Percentiles rank a stretch among this genome's conserved stretches.
Evolutionary conservation across 2,113 vertebrate species (phyloP).

Genomic region (Pseudorasbora parva): DNA sequence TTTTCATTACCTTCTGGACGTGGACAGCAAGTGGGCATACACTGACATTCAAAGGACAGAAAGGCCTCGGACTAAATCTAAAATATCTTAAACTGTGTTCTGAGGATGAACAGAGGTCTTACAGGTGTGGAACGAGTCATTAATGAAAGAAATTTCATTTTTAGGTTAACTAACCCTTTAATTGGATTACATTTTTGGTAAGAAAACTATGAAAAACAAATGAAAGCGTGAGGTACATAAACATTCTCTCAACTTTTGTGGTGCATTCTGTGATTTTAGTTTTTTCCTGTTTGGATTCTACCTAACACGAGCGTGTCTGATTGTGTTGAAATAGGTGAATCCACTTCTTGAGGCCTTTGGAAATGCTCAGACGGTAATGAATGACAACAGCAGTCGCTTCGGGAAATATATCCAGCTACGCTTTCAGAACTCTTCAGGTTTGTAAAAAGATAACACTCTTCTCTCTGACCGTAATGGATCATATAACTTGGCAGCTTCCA

Average conservation of each 20-base stretch:
- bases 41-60: too few relatives aligned
- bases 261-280: background rate
- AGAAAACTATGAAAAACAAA: background rate
- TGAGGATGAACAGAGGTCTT: too few relatives aligned
- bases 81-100: too few relatives aligned
- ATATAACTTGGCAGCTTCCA: background rate
- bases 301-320: background rate
- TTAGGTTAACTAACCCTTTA: too few relatives aligned
- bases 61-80: too few relatives aligned
- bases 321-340: constrained; percentile 71
- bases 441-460: constrained; percentile 12
- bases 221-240: background rate
- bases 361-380: constrained; percentile 81
- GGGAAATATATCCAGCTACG: constrained; percentile 81
- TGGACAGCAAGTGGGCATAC: too few relatives aligned
- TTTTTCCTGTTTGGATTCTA: background rate
- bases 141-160: too few relatives aligned
- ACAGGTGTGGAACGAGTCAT: too few relatives aligned
- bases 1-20: too few relatives aligned
- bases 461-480: background rate
- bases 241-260: background rate
- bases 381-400: constrained; percentile 80
- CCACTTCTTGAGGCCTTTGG: constrained; percentile 80
- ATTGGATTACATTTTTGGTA: too few relatives aligned
- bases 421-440: constrained; percentile 76